Percentiles rank a stretch among this genome's conserved stretches.
Conservation (phyloP, 2,113 vertebrate genomes). For the Esox niger region DNA sequence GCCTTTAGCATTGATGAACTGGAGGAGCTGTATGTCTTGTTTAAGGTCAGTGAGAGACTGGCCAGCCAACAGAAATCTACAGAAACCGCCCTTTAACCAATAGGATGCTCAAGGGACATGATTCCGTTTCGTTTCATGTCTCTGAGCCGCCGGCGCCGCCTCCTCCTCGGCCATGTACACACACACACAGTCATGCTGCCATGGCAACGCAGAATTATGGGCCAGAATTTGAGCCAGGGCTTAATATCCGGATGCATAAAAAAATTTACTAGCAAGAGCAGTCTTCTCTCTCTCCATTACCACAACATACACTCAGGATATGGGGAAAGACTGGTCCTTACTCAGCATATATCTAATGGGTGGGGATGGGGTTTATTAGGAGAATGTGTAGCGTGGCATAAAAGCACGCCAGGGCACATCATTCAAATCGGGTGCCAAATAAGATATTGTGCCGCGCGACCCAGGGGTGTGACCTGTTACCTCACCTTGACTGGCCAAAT, state of each 20-base stretch:
- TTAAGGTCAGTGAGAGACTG: constrained; percentile 81
- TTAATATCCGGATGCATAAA: background rate
- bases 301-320: background rate
- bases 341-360: background rate
- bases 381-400: background rate
- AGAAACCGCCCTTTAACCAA: background rate
- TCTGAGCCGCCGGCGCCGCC: background rate
- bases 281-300: background rate
- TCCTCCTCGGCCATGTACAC: background rate
- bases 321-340: background rate
- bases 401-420: too few relatives aligned
- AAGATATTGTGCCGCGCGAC: too few relatives aligned
- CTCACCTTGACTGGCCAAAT: too few relatives aligned
- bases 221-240: background rate
- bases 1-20: constrained; percentile 91
- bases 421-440: too few relatives aligned
- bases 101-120: background rate
- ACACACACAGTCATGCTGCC: background rate
- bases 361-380: background rate
- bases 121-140: background rate
- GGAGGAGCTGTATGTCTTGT: constrained; percentile 92
- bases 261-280: background rate
- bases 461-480: too few relatives aligned
- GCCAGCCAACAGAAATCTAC: background rate
- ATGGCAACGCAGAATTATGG: background rate